Evolutionary conservation across 1,140 invertebrate species (phyloP).

Genomic region (Temnothorax nylanderi): DNA sequence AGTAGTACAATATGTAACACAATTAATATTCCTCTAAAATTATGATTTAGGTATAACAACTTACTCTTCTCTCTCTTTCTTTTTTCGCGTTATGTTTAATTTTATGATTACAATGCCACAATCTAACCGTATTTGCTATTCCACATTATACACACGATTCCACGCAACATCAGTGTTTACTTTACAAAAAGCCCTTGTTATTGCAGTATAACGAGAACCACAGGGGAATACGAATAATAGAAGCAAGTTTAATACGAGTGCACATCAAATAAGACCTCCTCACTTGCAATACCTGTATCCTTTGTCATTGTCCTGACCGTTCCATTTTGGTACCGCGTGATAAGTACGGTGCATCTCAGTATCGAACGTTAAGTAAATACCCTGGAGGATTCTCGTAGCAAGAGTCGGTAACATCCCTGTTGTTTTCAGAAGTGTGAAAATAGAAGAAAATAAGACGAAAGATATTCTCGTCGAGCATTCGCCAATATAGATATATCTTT

Average conservation of each 20-base stretch:
- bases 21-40: not conserved
- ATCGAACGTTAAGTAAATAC: constrained; percentile 46
- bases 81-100: not conserved
- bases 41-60: not conserved
- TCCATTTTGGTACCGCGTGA: constrained; percentile 7
- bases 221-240: not conserved
- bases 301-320: constrained; percentile 29
- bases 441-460: constrained; percentile 16
- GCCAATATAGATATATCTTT: constrained; percentile 1
- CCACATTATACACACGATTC: constrained; percentile 20
- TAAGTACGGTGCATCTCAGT: constrained; percentile 23
- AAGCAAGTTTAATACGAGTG: constrained; percentile 14
- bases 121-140: constrained; percentile 27
- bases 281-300: not conserved
- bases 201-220: constrained; percentile 46
- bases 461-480: not conserved
- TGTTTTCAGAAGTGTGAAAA: constrained; percentile 45
- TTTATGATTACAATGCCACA: constrained; percentile 7
- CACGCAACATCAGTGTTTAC: constrained; percentile 38
- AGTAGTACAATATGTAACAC: not conserved
- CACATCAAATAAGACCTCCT: constrained; percentile 33
- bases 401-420: constrained; percentile 17
- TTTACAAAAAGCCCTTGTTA: constrained; percentile 49
- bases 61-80: not conserved
- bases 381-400: not conserved